These are phyloP conservation scores for Pithys albifrons DNA, from an alignment of 2,113 vertebrate species.

Conservation along the genomic window DNA sequence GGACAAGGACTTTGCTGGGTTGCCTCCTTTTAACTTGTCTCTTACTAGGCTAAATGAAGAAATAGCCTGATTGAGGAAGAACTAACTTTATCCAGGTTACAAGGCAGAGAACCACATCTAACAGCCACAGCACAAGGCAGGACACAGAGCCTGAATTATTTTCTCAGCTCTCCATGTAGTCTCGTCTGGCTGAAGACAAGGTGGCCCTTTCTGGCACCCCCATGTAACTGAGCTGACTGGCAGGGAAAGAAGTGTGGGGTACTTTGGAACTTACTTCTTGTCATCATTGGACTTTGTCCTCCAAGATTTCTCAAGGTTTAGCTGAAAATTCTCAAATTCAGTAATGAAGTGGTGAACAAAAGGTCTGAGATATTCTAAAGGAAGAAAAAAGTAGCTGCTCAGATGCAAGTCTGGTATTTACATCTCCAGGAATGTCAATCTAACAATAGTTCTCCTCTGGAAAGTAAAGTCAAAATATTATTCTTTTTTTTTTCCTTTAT, in stretches of 20 bases:
- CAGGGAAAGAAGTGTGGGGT: background rate
- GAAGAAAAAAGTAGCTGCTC: background rate
- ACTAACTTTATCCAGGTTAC: constrained; percentile 43
- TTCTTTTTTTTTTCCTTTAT: background rate
- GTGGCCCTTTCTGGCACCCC: background rate
- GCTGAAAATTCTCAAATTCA: background rate
- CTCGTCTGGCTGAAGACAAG: background rate
- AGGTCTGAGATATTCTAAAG: background rate
- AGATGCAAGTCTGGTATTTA: background rate
- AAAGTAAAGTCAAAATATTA: background rate
- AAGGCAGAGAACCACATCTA: background rate
- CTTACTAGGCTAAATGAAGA: constrained; percentile 53
- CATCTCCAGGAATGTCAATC: background rate
- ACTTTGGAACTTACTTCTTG: background rate
- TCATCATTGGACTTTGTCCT: background rate
- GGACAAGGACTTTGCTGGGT: constrained; percentile 53
- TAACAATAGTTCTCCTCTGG: background rate
- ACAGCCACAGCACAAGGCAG: background rate
- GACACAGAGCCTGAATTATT: background rate
- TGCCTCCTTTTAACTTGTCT: constrained; percentile 54
- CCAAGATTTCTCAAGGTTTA: background rate
- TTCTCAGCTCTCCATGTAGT: background rate
- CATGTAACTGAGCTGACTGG: background rate
- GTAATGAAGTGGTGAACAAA: background rate
- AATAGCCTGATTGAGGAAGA: constrained; percentile 22